Evolutionary conservation across 2,888 invertebrate genomes (phyloP), one percentile per base, ranked within the genome.

Genomic region (Drosophila basisetae): DNA sequence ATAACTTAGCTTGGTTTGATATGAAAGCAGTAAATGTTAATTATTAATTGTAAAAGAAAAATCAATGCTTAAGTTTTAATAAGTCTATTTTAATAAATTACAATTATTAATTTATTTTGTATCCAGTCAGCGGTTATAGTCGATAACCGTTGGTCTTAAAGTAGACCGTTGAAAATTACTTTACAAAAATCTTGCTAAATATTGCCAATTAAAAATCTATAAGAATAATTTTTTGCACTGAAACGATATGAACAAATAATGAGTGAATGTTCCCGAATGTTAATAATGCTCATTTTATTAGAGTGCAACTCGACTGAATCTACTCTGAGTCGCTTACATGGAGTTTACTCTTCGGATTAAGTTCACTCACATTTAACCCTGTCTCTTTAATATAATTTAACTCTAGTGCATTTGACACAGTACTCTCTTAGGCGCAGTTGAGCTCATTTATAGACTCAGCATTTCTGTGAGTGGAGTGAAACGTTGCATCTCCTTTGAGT

Each of bases 401-500:
- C 64, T 65, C 53, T 49, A 33, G 0, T 68, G 60, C 58, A 55
- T 54, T 47, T 49, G 22, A 10, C 47, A 25, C 7, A 11, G 18
- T 13, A 37, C 11, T 37, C 83, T 68, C 82, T 81, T 76, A 55
- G 47, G 35, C 37, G 52, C 70, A 65, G 16, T 10, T 70, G 39
- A 52, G 39, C 25, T 13, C 61, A 37, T 1, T 53, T 11, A 39
- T 18, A 2, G 37, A 49, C 55, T 50, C 16, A n/a, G 28, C 49
- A 28, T 43, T 1, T 25, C 11, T 31, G 16, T 22, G 67, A 68
- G 43, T 56, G 31, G 43, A 70, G 61, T 55, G n/a, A 25, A 59
- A n/a, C 18, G 18, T 1, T 4, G 13, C 39, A 39, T 9, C 3
- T 67, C 11, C 33, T 43, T 50, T 33, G 3, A 16, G 18, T 30